Evolutionary conservation across 2,888 invertebrate genomes (phyloP).

Genomic region (Trisateles emortualis): DNA sequence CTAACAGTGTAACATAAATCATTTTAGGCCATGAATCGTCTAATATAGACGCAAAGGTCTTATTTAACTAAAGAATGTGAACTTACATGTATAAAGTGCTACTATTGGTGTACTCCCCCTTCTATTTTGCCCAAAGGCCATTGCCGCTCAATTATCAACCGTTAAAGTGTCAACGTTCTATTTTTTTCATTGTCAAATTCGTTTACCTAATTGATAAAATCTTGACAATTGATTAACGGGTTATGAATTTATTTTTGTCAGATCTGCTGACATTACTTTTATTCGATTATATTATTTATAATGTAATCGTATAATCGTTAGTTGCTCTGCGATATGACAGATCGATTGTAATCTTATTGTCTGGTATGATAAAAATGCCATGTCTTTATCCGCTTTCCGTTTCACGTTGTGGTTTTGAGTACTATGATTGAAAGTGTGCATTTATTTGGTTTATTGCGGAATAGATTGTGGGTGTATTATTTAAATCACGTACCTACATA

Average conservation of each 20-base stretch:
- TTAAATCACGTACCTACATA: background rate
- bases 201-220: slow-evolving; percentile 52
- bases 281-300: background rate
- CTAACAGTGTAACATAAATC: too few species aligned
- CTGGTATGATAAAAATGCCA: slow-evolving; percentile 24
- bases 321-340: slow-evolving; percentile 40
- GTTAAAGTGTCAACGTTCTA: slow-evolving; percentile 37
- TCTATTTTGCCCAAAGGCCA: slow-evolving; percentile 39
- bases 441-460: background rate
- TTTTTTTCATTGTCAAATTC: slow-evolving; percentile 46
- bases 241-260: slow-evolving; percentile 44
- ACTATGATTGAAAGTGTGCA: slow-evolving; percentile 5
- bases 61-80: too few species aligned
- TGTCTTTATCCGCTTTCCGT: slow-evolving; percentile 27
- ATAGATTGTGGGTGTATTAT: slow-evolving; percentile 1
- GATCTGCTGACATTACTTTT: slow-evolving; percentile 46
- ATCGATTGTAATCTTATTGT: slow-evolving; percentile 40
- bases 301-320: slow-evolving; percentile 21
- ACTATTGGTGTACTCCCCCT: background rate
- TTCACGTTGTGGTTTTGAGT: slow-evolving; percentile 13
- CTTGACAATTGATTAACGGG: slow-evolving; percentile 54
- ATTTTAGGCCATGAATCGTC: too few species aligned
- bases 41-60: too few species aligned
- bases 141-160: slow-evolving; percentile 33
- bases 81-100: background rate